Evolutionary conservation across 2,888 invertebrate genomes (phyloP), one percentile per base, ranked within the genome.

Genomic region (Hecatera dysodea): DNA sequence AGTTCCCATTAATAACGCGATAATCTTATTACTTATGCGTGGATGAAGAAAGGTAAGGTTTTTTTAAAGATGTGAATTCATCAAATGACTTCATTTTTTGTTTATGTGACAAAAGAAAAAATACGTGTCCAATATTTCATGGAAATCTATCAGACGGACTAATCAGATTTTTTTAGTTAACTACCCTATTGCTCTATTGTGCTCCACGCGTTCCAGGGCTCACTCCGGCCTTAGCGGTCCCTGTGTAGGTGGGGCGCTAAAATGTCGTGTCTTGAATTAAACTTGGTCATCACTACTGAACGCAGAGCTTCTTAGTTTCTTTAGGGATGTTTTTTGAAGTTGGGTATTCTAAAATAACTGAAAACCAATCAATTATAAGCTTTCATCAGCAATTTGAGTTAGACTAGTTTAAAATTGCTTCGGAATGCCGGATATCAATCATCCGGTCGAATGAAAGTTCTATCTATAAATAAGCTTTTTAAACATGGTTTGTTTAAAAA

Each of bases 341-440:
- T 9, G 8, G 8, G 33, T 29, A 29, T 29, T 7, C 29, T 29
- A 33, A 33, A 77, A 77, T 77, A 72, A 29, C 78, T 33, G 22
- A 24, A 71, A 48, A 69, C 15, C 2, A 70, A 56, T 48, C 12
- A 22, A 48, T 33, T 39, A 53, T 19, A 33, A 55, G 39, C 72
- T 78, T 73, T 72, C 72, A 73, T 77, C 46, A 48, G 33, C 46
- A 33, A 36, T 55, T 60, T 72, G 19, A 27, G 17, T 56, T 72
- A 22, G 15, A 42, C 22, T 39, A 22, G 59, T 71, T 60, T 48
- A 48, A 48, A 59, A 60, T 55, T 22, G 46, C 33, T 55, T 39
- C 22, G 72, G 72, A 59, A 78, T 72, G 24, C 53, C 72, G 73
- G 79, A 73, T 48, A 60, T 72, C 48, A 55, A 72, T 29, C 72